Evolutionary conservation across 2,797 vertebrate species (phyloP), one percentile per base, ranked within the genome.

Genomic region (Capromys pilorides): DNA sequence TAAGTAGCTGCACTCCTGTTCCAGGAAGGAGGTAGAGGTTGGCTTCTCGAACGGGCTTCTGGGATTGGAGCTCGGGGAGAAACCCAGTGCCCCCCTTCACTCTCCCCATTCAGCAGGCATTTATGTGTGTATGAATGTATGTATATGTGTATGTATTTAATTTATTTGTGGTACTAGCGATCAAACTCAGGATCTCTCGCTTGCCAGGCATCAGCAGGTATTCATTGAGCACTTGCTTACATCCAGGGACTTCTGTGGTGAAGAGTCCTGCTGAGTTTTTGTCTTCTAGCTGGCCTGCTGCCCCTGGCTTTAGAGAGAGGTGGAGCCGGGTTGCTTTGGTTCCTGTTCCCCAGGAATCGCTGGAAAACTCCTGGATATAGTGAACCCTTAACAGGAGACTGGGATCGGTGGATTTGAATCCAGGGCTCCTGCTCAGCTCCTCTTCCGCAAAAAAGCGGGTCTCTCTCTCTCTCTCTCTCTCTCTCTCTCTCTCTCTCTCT

Each of bases 161-260:
- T 8, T 57, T 57, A 14, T 57, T 57, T 57, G 54, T 16, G 16
- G 54, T 57, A 57, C 54, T 3, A 4, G 54, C 14, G 14, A 19
- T 18, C 54, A 57, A 57, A 57, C 54, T 57, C 16, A 18, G 54
- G 54, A 57, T 57, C 54, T 57, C 54, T 57, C 16, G 54, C 14
- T 57, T 57, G 54, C 54, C 16, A 57, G 16, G 54, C 5, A 16
- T 95, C 41, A 59, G 7, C 84, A 96, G 61, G 54, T 94, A 93
- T 91, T 97, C 96, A 83, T 77, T 94, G 87, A 96, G 33, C 79
- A 88, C 78, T 77, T 96, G 18, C 73, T 78, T 69, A 36, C 41
- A n/a, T 78, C 39, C 22, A 13, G 93, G 84, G 67, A 67, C 67
- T 78, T 95, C 19, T 12, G 4, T 45, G 28, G 59, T 80, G 19